phyloP scores from a whole-genome alignment of 2,888 invertebrate species.

The Thelaira solivaga region DNA sequence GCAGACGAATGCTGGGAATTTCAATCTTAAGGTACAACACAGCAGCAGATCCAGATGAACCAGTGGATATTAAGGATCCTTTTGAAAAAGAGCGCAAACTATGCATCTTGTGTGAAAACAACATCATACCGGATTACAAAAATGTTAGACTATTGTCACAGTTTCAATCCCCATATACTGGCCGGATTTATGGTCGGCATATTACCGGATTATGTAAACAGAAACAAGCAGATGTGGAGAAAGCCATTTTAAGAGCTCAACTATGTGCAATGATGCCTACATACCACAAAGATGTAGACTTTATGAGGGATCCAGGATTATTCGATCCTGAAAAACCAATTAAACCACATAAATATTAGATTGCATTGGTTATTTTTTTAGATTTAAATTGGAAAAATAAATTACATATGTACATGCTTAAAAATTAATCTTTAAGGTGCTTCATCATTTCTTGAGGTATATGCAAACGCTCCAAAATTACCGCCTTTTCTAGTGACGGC shows the following conservation, averaged over 20 bases:
- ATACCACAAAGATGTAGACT: conserved; percentile 88
- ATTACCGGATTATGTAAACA: conserved; percentile 94
- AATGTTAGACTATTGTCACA: conserved; percentile 94
- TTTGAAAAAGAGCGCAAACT: conserved; percentile 83
- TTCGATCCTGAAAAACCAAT: conserved; percentile 93
- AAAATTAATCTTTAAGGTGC: conserved; percentile 65
- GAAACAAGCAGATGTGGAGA: conserved; percentile 86
- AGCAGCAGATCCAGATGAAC: conserved; percentile 68
- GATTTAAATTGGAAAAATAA: too few species aligned
- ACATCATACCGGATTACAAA: conserved; percentile 92
- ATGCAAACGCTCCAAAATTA: conserved; percentile 66
- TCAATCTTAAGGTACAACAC: conserved; percentile 2
- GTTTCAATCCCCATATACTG: conserved; percentile 97
- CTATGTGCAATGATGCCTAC: conserved; percentile 89
- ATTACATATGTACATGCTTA: not conserved
- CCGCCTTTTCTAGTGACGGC: conserved; percentile 56
- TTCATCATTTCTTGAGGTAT: conserved; percentile 70
- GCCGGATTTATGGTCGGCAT: conserved; percentile 92
- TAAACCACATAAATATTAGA: conserved; percentile 86
- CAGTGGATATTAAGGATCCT: conserved; percentile 85
- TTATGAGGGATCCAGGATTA: conserved; percentile 90
- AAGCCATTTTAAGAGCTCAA: conserved; percentile 86
- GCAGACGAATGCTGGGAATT: conserved; percentile 54
- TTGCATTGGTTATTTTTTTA: not conserved
- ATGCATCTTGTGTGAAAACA: conserved; percentile 90